Evolutionary conservation across 2,888 invertebrate genomes (phyloP).

Genomic region (Thelaira solivaga): DNA sequence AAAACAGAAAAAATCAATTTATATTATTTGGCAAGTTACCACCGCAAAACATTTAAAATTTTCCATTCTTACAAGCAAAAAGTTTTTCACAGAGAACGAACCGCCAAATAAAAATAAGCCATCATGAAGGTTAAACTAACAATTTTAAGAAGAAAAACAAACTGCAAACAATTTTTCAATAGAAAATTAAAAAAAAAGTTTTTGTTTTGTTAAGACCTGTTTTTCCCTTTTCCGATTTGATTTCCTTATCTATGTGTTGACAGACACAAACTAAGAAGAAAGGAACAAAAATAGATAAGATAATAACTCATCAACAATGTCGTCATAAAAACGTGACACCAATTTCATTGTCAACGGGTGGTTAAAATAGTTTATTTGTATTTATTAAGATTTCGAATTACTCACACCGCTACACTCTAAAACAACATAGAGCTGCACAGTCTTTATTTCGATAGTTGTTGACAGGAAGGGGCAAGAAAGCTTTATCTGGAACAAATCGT

Average conservation of each 20-base stretch:
- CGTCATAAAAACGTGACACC: slow-evolving; percentile 74
- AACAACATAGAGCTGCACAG: neutral
- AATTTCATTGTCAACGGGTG: slow-evolving; percentile 67
- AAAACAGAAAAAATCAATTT: slow-evolving; percentile 19
- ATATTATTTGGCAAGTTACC: slow-evolving; percentile 13
- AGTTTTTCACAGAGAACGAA: too few species aligned
- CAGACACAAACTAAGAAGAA: slow-evolving; percentile 11
- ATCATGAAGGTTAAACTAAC: slow-evolving; percentile 50
- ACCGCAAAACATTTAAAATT: slow-evolving; percentile 23
- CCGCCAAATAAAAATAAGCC: slow-evolving; percentile 11
- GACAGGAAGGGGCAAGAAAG: slow-evolving; percentile 2
- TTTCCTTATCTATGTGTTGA: neutral
- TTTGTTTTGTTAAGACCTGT: neutral
- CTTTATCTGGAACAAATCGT: neutral
- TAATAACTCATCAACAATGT: slow-evolving; percentile 72
- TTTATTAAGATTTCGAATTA: slow-evolving; percentile 8
- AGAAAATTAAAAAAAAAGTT: slow-evolving; percentile 9
- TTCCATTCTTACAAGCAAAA: neutral
- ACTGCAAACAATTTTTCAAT: slow-evolving; percentile 26
- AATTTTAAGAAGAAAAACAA: slow-evolving; percentile 30
- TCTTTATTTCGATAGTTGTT: neutral
- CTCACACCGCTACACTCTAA: neutral
- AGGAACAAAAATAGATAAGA: slow-evolving; percentile 70
- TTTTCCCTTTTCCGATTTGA: neutral
- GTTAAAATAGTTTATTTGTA: slow-evolving; percentile 19